Evolutionary conservation across 1,140 invertebrate genomes (phyloP).

Genomic region (Drosophila sulfurigaster): DNA sequence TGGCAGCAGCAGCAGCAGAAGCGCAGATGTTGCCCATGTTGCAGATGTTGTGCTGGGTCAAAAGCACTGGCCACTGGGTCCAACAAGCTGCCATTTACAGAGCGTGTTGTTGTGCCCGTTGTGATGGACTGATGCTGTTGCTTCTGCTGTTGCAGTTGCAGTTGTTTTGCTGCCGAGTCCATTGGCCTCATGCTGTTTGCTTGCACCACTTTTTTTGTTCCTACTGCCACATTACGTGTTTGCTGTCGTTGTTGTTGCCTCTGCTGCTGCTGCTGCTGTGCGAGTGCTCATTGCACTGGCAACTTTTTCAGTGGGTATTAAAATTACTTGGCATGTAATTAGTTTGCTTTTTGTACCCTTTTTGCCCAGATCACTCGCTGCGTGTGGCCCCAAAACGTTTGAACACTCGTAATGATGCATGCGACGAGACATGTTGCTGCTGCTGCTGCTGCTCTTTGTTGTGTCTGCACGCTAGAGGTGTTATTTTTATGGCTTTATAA

Average conservation of each 20-base stretch:
- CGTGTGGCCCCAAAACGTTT: constrained; percentile 65
- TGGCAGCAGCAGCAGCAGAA: no score
- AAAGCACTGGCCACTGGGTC: constrained; percentile 48
- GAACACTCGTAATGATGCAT: constrained; percentile 37
- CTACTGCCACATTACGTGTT: constrained; percentile 60
- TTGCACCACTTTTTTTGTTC: constrained; percentile 74
- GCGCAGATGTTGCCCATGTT: constrained; percentile 72
- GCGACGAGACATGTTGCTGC: constrained; percentile 42
- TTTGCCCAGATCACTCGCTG: constrained; percentile 52
- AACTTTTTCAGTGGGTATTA: constrained; percentile 68
- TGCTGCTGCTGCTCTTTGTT: constrained; percentile 20
- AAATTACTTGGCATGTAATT: constrained; percentile 82
- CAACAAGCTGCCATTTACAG: constrained; percentile 67
- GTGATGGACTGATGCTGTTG: constrained; percentile 45
- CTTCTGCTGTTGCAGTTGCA: constrained; percentile 31
- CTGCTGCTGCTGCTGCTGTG: constrained; percentile 45
- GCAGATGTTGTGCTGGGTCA: constrained; percentile 50
- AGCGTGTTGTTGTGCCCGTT: constrained; percentile 35
- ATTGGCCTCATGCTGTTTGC: constrained; percentile 74
- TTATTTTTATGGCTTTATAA: constrained; percentile 80
- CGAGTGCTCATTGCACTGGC: constrained; percentile 68
- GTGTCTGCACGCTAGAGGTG: constrained; percentile 51
- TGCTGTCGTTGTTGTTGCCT: constrained; percentile 38
- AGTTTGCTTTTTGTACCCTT: constrained; percentile 63
- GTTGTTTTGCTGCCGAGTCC: constrained; percentile 55